Conservation (phyloP, 2,888 invertebrate genomes). For the Clusia tigrina region DNA sequence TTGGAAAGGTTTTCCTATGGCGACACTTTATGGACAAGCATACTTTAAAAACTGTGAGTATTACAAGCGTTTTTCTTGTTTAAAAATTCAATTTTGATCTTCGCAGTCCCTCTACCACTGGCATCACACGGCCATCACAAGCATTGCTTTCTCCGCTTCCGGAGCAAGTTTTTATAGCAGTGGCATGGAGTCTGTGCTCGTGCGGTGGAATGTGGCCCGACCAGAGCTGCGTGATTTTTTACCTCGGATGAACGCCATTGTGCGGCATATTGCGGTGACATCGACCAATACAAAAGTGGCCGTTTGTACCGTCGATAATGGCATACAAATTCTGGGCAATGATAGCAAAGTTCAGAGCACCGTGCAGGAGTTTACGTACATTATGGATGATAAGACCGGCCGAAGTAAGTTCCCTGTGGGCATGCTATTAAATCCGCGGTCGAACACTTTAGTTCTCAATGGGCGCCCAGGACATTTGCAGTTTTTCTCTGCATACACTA, state of each 20-base stretch:
- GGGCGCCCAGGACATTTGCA: constrained; percentile 79
- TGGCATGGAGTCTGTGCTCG: constrained; percentile 80
- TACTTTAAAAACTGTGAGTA: constrained; percentile 36
- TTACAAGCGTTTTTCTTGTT: constrained; percentile 7
- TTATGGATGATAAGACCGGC: constrained; percentile 65
- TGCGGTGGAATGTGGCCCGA: constrained; percentile 74
- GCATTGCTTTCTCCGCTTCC: constrained; percentile 71
- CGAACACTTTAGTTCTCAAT: constrained; percentile 73
- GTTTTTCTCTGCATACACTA: constrained; percentile 73
- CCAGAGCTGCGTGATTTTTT: constrained; percentile 67
- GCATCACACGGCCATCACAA: constrained; percentile 77
- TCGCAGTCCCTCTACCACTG: constrained; percentile 72
- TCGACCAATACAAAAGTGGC: constrained; percentile 72
- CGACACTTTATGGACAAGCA: constrained; percentile 61
- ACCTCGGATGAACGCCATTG: constrained; percentile 75
- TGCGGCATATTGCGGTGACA: constrained; percentile 71
- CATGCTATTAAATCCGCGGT: constrained; percentile 70
- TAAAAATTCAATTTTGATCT: not conserved
- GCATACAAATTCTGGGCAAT: constrained; percentile 67
- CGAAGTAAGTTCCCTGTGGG: constrained; percentile 63
- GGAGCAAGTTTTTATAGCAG: constrained; percentile 78
- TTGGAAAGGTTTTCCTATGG: constrained; percentile 74
- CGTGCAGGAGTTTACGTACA: constrained; percentile 75
- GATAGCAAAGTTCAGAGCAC: constrained; percentile 67
- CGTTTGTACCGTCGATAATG: constrained; percentile 76